Percentiles rank a stretch among this genome's conserved stretches.
These are phyloP conservation scores for Panurus biarmicus DNA, from an alignment of 2,113 vertebrate genomes.

Conservation along the genomic window DNA sequence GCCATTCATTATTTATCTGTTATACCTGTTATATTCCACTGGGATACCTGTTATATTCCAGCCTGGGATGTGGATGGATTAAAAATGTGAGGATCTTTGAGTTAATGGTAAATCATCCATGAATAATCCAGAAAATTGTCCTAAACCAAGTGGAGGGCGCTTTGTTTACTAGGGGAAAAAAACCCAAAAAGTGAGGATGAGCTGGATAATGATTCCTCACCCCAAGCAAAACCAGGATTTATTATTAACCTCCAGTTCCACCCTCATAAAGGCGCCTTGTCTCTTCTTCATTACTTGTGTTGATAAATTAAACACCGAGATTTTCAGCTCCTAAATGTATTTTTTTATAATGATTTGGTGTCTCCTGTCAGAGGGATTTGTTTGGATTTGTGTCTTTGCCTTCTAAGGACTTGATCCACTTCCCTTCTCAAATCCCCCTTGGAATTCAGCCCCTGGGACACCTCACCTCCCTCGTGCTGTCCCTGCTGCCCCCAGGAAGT, in stretches of 20 bases:
- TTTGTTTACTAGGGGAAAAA: neutral
- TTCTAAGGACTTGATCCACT: neutral
- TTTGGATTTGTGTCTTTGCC: neutral
- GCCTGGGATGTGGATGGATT: neutral
- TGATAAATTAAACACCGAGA: neutral
- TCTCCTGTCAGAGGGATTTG: neutral
- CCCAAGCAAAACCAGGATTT: neutral
- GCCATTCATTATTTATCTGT: no score
- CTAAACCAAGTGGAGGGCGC: neutral
- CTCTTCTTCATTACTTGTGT: neutral
- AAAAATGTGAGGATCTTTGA: neutral
- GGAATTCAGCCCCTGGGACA: neutral
- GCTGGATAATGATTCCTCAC: neutral
- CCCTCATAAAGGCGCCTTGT: rapidly evolving
- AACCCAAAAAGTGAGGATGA: neutral
- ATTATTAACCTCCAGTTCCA: neutral
- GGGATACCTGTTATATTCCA: no score
- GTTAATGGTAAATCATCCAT: neutral
- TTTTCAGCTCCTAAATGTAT: neutral
- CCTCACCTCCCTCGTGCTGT: neutral
- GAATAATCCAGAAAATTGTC: neutral
- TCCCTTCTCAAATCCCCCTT: neutral
- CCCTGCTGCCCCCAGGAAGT: rapidly evolving
- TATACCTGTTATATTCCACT: no score
- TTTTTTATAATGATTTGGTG: neutral